Conservation (phyloP, 64 coral and sea anemone species). For the Pocillopora damicornis region DNA sequence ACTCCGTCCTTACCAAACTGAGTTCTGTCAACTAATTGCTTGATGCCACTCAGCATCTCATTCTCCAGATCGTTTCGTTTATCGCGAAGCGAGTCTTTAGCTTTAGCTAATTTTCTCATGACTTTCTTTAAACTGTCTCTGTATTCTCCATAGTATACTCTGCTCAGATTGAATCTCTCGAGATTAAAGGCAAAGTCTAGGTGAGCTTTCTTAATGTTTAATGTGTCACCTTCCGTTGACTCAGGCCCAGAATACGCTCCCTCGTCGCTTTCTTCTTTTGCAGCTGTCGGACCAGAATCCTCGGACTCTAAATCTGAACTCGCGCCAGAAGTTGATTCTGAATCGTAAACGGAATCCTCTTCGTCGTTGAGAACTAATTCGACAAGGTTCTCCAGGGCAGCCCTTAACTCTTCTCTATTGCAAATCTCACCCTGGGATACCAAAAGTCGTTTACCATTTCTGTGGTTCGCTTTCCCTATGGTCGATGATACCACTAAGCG, state of each 20-base stretch:
- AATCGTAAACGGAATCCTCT: constrained; percentile 36
- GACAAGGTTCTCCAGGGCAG: constrained; percentile 63
- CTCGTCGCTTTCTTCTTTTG: constrained; percentile 13
- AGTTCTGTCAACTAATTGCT: constrained; percentile 49
- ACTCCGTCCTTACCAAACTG: constrained; percentile 34
- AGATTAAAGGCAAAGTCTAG: constrained; percentile 66
- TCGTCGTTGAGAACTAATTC: constrained; percentile 21
- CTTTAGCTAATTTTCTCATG: constrained; percentile 56
- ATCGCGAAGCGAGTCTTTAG: constrained; percentile 34
- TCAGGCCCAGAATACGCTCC: constrained; percentile 75
- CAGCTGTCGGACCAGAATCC: constrained; percentile 4
- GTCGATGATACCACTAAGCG: constrained; percentile 6
- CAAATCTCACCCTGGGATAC: constrained; percentile 35
- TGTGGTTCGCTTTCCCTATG: background rate
- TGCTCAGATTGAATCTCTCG: constrained; percentile 77
- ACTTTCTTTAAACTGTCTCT: constrained; percentile 61
- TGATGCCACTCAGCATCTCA: constrained; percentile 43
- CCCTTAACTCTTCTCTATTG: constrained; percentile 58
- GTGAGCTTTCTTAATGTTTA: constrained; percentile 68
- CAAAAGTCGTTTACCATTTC: background rate
- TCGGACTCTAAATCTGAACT: constrained; percentile 85
- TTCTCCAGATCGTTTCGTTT: constrained; percentile 52
- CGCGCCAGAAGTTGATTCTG: constrained; percentile 79
- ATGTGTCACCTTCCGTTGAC: constrained; percentile 47
- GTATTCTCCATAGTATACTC: constrained; percentile 85